Evolutionary conservation across 2,113 vertebrate species (phyloP), one percentile per base, ranked within the genome.

Genomic region (Camelus bactrianus): DNA sequence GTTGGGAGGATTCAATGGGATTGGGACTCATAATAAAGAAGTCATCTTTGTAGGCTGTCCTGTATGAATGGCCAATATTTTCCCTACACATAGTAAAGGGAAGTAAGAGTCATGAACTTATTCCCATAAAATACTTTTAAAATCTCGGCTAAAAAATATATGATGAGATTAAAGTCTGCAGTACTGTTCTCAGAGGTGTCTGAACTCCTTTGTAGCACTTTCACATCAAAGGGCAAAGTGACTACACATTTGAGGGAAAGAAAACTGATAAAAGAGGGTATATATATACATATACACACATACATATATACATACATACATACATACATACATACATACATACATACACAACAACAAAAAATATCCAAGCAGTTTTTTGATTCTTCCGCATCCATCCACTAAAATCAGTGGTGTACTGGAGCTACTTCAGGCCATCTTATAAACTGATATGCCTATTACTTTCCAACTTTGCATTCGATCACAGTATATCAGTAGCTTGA

Each of bases 191-290:
- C 67, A 95, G 76, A 75, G 64, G 67, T 84, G 8, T 83, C 65
- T 91, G 70, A 81, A 76, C 24, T 84, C 58, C 20, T 73, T 72
- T 81, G 15, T 64, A 85, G 42, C 19, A 86, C 20, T 90, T 90
- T 97, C 17, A 88, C 16, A 70, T 69, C 58, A 92, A 93, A 95
- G 58, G 70, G 58, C n/a, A 93, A 83, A 96, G 10, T 91, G 69
- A 75, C 19, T n/a, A 89, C 30, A 72, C 1, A 64, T 38, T 69
- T 92, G 8, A 17, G 20, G 79, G 67, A 26, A 67, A 67, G 64
- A 35, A 89, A 46, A 62, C 32, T 84, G 17, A 94, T 50, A 69
- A 91, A 88, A 56, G 76, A 95, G 2, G 13, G 48, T n/a, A 85
- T 2, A 76, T 26, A 28, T 50, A 6, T 64, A 69, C 4, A 62